These are phyloP conservation scores for Scrobipalpa atriplicella DNA, from an alignment of 2,888 invertebrate species.

Conservation along the genomic window DNA sequence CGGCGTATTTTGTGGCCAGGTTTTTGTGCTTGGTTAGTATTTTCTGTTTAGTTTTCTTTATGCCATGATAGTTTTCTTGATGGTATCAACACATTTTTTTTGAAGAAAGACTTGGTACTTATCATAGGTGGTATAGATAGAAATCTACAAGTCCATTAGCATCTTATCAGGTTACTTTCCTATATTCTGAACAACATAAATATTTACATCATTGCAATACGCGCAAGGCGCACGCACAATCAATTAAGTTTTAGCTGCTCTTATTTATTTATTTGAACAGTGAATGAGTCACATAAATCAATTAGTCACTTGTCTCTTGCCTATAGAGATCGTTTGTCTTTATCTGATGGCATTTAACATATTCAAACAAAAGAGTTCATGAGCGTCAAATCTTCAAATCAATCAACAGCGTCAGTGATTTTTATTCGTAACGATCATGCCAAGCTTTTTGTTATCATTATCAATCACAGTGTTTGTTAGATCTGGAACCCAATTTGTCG, in stretches of 20 bases:
- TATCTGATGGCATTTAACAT: constrained; percentile 12
- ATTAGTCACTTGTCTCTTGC: background rate
- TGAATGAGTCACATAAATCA: background rate
- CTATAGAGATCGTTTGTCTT: background rate
- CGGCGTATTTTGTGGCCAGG: constrained; percentile 68
- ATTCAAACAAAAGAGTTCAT: background rate
- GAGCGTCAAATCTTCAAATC: background rate
- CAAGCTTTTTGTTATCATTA: background rate
- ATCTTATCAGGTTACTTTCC: background rate
- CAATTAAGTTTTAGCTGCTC: too few relatives aligned
- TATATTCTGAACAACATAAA: background rate
- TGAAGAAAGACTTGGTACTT: too few relatives aligned
- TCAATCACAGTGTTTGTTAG: background rate
- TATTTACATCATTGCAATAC: too few relatives aligned
- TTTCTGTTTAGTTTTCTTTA: too few relatives aligned
- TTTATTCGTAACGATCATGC: background rate
- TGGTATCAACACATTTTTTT: too few relatives aligned
- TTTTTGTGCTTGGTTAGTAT: constrained; percentile 64
- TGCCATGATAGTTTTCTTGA: too few relatives aligned
- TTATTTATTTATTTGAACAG: too few relatives aligned
- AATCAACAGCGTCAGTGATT: background rate
- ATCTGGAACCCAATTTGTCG: constrained; percentile 14
- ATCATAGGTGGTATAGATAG: too few relatives aligned
- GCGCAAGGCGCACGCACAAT: too few relatives aligned
- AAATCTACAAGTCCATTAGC: too few relatives aligned